A percentile compares a stretch with the other conserved stretches of the same genome.
Evolutionary conservation across 2,113 vertebrate species (phyloP).

Genomic region (Drymodes brunneopygia): DNA sequence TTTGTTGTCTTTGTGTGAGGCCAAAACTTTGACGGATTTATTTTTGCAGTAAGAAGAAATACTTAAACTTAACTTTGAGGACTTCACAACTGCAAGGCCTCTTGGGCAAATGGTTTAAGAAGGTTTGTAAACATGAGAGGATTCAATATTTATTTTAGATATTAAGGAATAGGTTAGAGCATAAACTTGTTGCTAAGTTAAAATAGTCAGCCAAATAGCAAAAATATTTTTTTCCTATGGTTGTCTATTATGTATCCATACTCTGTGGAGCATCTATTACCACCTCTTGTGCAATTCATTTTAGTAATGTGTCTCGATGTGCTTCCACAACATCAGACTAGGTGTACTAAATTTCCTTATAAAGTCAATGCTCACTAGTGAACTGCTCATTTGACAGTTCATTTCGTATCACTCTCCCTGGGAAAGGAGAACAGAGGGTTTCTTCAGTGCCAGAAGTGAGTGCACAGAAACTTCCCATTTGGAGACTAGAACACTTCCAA

Average conservation of each 20-base stretch:
- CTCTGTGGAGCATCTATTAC: not conserved
- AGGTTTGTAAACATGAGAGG: conserved; percentile 1
- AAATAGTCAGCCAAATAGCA: not conserved
- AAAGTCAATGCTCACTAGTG: not conserved
- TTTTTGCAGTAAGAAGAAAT: conserved; percentile 12
- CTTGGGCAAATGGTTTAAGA: conserved; percentile 2
- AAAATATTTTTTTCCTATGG: not conserved
- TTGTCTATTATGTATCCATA: not conserved
- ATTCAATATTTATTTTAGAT: conserved; percentile 37
- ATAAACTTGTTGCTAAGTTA: not conserved
- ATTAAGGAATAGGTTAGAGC: not conserved
- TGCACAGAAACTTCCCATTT: not conserved
- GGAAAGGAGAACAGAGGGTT: not conserved
- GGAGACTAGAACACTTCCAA: not conserved
- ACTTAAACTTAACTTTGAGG: not conserved
- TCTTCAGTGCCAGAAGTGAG: not conserved
- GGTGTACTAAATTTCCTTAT: not conserved
- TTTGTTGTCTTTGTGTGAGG: not conserved
- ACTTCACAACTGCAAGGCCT: not conserved
- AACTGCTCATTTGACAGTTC: not conserved
- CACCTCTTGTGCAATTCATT: not conserved
- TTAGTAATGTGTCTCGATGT: not conserved
- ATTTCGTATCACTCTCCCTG: not conserved
- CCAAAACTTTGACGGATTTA: conserved; percentile 16
- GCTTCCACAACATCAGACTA: not conserved